These are phyloP conservation scores for Flexamia atlantica DNA, from an alignment of 2,888 invertebrate genomes.

Conservation along the genomic window DNA sequence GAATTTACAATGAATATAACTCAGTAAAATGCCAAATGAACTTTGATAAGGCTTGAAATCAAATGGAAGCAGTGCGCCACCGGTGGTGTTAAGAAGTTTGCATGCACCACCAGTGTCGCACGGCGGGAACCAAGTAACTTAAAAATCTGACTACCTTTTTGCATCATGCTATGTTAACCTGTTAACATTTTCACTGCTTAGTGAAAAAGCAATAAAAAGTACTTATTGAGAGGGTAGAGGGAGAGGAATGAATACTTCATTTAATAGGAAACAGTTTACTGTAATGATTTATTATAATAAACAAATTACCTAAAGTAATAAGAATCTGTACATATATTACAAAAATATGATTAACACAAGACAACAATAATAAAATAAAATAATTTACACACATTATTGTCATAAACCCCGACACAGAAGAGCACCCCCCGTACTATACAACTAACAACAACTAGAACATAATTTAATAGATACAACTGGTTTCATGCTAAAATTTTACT, in stretches of 20 bases:
- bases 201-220: too few species aligned
- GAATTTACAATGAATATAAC: too few species aligned
- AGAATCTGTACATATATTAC: conserved; percentile 67
- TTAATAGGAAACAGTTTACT: conserved; percentile 63
- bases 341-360: conserved; percentile 64
- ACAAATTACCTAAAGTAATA: conserved; percentile 64
- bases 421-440: conserved; percentile 57
- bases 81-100: too few species aligned
- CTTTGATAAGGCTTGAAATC: too few species aligned
- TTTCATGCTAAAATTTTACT: conserved; percentile 41
- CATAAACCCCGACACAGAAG: conserved; percentile 60
- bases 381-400: conserved; percentile 64
- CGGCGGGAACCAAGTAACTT: too few species aligned
- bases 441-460: conserved; percentile 59
- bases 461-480: conserved; percentile 50
- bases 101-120: too few species aligned
- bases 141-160: too few species aligned
- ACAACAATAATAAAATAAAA: conserved; percentile 63
- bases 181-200: too few species aligned
- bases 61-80: too few species aligned
- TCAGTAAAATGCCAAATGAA: too few species aligned
- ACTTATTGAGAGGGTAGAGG: not conserved
- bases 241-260: conserved; percentile 17
- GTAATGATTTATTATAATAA: conserved; percentile 64
- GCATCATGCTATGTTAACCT: too few species aligned